These are phyloP conservation scores for Podarcis lilfordi DNA, from an alignment of 2,797 vertebrate genomes.

Conservation along the genomic window DNA sequence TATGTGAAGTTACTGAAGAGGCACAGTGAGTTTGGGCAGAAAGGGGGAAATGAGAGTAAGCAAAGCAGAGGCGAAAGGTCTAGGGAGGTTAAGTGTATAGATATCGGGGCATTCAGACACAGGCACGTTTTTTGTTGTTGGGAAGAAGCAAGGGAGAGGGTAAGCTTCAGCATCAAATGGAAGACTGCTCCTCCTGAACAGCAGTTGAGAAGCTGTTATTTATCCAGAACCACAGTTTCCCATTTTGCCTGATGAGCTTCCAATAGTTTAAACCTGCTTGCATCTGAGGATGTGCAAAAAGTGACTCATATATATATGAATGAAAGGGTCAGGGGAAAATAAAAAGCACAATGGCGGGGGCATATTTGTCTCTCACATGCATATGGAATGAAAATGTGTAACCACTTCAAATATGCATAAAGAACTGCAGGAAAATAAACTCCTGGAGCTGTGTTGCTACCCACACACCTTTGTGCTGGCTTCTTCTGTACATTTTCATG, in stretches of 20 bases:
- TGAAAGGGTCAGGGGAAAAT: background rate
- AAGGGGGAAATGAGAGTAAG: conserved; percentile 7
- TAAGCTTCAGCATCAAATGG: conserved; percentile 15
- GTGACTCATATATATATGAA: background rate
- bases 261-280: background rate
- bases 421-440: conserved; percentile 33
- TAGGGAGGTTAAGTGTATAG: conserved; percentile 5
- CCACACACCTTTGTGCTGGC: background rate
- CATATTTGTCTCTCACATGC: conserved; percentile 34
- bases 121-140: background rate
- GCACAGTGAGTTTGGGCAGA: background rate
- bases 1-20: conserved; percentile 13
- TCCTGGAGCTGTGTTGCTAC: conserved; percentile 10
- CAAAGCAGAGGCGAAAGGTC: conserved; percentile 16
- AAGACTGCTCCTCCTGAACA: conserved; percentile 8
- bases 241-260: background rate
- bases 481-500: conserved; percentile 1
- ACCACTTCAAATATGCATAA: conserved; percentile 22
- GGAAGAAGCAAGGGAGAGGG: background rate
- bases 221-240: conserved; percentile 8
- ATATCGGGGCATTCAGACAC: background rate
- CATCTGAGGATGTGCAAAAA: conserved; percentile 17
- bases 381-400: conserved; percentile 33
- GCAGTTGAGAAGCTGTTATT: conserved; percentile 28
- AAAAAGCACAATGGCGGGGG: conserved; percentile 19